phyloP scores from a whole-genome alignment of 2,797 vertebrate genomes.

The Muraenolepis orangiensis region DNA sequence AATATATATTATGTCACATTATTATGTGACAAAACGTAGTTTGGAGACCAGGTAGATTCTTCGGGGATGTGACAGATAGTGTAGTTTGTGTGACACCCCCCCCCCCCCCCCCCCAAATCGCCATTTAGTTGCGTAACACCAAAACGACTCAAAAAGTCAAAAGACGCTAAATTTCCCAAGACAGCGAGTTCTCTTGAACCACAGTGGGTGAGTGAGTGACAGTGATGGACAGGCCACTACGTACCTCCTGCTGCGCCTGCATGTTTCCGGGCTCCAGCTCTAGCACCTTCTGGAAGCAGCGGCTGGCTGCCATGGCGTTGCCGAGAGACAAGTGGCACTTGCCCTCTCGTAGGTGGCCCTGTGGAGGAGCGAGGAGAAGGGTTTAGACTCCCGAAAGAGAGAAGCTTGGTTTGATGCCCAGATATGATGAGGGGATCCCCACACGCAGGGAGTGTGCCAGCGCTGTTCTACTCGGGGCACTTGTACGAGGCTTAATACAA shows the following conservation, averaged over 20 bases:
- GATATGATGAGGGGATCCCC: not conserved
- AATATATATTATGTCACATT: too few species aligned
- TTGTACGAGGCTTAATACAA: not conserved
- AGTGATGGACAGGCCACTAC: not conserved
- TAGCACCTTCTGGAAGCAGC: slow-evolving; percentile 89
- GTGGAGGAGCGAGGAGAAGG: not conserved
- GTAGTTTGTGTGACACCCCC: too few species aligned
- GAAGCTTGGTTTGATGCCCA: not conserved
- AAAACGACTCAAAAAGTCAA: too few species aligned
- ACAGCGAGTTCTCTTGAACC: too few species aligned
- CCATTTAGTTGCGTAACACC: too few species aligned
- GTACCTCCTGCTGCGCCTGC: slow-evolving; percentile 88
- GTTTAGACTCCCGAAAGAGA: not conserved
- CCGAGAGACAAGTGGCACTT: slow-evolving; percentile 92
- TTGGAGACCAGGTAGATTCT: too few species aligned
- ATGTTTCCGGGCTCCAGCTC: slow-evolving; percentile 86
- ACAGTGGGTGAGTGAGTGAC: not conserved
- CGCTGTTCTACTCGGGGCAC: not conserved
- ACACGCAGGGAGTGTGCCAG: not conserved
- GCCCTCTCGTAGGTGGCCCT: slow-evolving; percentile 93
- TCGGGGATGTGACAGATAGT: too few species aligned
- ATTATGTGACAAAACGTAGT: too few species aligned
- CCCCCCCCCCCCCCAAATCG: too few species aligned
- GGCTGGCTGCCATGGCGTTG: slow-evolving; percentile 90
- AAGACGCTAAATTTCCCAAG: too few species aligned